Percentiles rank a stretch among this genome's conserved stretches.
Conservation (phyloP, 2,797 vertebrate genomes). For the Arremon aurantiirostris region DNA sequence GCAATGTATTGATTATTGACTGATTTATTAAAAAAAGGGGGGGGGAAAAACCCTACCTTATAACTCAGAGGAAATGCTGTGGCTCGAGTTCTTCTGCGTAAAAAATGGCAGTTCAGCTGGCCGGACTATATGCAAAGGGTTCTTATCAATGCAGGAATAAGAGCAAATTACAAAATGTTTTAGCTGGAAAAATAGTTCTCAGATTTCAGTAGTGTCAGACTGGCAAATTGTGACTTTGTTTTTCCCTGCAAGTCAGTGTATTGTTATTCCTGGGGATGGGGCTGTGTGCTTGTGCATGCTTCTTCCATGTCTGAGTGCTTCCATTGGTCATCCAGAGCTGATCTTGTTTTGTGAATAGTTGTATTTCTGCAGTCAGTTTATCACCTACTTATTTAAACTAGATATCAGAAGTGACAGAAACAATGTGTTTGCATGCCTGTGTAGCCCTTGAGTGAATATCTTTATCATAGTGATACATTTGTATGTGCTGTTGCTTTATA, state of each 20-base stretch:
- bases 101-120: conserved; percentile 59
- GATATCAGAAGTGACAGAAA: neutral
- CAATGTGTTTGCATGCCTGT: neutral
- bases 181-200: neutral
- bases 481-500: neutral
- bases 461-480: neutral
- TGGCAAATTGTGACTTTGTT: conserved; percentile 49
- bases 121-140: neutral
- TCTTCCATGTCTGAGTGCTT: neutral
- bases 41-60: neutral
- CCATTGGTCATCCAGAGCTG: neutral
- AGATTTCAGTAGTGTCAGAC: conserved; percentile 24
- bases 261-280: neutral
- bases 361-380: conserved; percentile 19
- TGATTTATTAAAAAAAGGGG: neutral
- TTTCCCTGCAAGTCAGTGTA: neutral
- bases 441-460: neutral
- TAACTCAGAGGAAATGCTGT: neutral
- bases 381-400: neutral
- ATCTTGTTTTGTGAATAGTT: neutral
- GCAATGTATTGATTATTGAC: neutral
- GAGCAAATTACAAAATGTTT: conserved; percentile 27
- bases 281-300: neutral
- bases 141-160: neutral
- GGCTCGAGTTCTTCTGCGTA: neutral